phyloP scores from a whole-genome alignment of 2,888 invertebrate species.

The Sarcophaga subvicina region DNA sequence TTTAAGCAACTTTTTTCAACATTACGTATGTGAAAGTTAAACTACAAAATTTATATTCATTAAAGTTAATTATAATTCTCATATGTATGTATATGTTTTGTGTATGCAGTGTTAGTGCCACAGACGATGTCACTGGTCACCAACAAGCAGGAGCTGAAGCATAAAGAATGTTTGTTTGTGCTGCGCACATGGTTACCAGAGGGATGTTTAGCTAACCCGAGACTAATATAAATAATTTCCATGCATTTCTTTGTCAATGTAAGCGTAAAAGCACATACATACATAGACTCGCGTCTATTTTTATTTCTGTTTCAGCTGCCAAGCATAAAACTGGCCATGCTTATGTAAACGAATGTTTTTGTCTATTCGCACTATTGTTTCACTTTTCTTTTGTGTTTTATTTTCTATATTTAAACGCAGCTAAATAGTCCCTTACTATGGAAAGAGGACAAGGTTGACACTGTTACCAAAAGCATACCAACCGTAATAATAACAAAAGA shows the following conservation, averaged over 20 bases:
- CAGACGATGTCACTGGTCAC: no score
- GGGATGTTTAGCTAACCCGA: conserved; percentile 48
- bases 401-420: conserved; percentile 10
- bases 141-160: no score
- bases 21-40: conserved; percentile 43
- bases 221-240: conserved; percentile 39
- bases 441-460: conserved; percentile 16
- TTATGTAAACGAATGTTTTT: neutral
- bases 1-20: conserved; percentile 9
- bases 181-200: neutral
- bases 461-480: conserved; percentile 34
- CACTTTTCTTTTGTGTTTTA: neutral
- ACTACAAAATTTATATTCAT: conserved; percentile 57
- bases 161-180: no score
- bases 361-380: neutral
- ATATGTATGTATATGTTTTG: neutral
- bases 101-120: no score
- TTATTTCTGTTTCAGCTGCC: neutral
- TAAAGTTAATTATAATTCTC: conserved; percentile 34
- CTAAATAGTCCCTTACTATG: conserved; percentile 22
- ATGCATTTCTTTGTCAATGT: neutral
- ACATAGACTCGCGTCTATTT: no score
- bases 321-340: conserved; percentile 49
- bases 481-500: neutral
- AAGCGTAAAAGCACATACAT: no score